Evolutionary conservation across 1,140 invertebrate species (phyloP).

Genomic region (Armadillidium nasatum): DNA sequence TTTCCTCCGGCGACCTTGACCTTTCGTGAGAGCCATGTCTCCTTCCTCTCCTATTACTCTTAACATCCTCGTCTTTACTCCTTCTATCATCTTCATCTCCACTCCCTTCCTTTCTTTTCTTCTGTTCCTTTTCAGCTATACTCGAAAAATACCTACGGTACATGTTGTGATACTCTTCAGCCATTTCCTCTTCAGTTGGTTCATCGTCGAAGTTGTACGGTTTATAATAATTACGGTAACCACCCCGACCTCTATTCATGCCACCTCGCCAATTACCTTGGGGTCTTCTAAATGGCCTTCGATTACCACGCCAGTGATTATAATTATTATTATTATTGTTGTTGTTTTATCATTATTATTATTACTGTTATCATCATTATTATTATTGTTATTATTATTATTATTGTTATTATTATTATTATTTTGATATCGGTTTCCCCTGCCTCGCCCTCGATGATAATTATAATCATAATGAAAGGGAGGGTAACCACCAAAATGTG

Average conservation of each 20-base stretch:
- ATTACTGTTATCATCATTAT: neutral
- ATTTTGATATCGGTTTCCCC: too few species aligned
- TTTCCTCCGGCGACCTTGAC: neutral
- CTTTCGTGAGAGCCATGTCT: neutral
- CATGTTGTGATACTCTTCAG: constrained; percentile 26
- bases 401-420: too few species aligned
- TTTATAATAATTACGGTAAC: neutral
- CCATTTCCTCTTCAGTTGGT: constrained; percentile 8
- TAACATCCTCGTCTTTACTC: neutral
- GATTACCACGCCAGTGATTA: constrained; percentile 18
- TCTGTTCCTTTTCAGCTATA: constrained; percentile 22
- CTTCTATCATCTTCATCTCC: neutral
- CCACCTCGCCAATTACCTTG: constrained; percentile 12
- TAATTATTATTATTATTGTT: constrained; percentile 12
- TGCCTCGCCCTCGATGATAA: too few species aligned
- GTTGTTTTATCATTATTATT: constrained; percentile 13
- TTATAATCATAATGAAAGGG: constrained; percentile 9
- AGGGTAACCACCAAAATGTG: constrained; percentile 20
- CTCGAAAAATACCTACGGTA: constrained; percentile 28
- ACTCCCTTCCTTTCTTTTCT: neutral
- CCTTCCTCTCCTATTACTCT: neutral
- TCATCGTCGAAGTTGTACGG: neutral
- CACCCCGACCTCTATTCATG: neutral
- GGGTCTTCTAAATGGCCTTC: constrained; percentile 4
- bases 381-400: constrained; percentile 5